Conservation (phyloP, 2,888 invertebrate genomes). For the Disparrhopalites patrizii region DNA sequence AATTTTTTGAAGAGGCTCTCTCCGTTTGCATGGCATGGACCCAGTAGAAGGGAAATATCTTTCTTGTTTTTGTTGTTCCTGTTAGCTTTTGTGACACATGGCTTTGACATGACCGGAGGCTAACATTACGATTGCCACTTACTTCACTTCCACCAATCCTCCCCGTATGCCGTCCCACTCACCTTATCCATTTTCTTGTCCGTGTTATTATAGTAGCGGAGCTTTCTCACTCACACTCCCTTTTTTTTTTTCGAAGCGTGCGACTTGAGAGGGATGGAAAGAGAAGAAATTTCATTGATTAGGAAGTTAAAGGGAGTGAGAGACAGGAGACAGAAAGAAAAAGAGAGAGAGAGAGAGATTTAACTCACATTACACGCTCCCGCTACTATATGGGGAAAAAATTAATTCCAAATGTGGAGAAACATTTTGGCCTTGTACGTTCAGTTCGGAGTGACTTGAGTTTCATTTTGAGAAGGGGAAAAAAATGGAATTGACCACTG, state of each 20-base stretch:
- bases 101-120: constrained; percentile 12
- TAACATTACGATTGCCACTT: neutral
- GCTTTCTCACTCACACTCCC: too few relatives aligned
- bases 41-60: neutral
- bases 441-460: neutral
- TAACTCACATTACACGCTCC: too few relatives aligned
- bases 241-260: too few relatives aligned
- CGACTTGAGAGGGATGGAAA: too few relatives aligned
- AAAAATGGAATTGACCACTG: neutral
- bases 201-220: too few relatives aligned
- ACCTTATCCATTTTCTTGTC: too few relatives aligned
- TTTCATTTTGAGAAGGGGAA: neutral
- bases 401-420: constrained; percentile 4
- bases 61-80: neutral
- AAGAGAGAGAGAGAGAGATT: neutral
- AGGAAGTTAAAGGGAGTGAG: too few relatives aligned
- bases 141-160: neutral
- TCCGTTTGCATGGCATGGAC: too few relatives aligned
- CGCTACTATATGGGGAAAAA: too few relatives aligned
- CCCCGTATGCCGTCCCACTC: too few relatives aligned
- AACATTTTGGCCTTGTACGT: neutral
- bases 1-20: neutral
- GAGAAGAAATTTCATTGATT: neutral
- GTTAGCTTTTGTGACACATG: constrained; percentile 8
- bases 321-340: neutral